Evolutionary conservation across 2,113 vertebrate genomes (phyloP).

Genomic region (Redunca redunca): DNA sequence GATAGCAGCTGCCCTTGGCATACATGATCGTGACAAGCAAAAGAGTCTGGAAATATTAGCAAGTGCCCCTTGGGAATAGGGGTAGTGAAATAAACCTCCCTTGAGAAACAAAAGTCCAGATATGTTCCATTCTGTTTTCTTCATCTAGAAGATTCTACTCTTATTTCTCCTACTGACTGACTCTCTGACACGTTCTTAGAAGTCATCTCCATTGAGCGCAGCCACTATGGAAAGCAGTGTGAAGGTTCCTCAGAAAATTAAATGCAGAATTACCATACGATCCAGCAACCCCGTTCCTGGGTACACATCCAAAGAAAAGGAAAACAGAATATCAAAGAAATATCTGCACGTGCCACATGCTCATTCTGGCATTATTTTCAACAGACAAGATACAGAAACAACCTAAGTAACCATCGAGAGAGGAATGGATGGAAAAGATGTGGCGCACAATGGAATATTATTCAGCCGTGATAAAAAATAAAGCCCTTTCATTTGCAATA

Average conservation of each 20-base stretch:
- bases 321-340: not conserved
- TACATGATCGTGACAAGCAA: not conserved
- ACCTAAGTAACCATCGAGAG: fast-evolving
- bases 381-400: not conserved
- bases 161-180: not conserved
- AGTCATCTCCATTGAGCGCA: not conserved
- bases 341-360: not conserved
- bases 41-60: not conserved
- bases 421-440: not conserved
- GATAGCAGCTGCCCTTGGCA: not conserved
- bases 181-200: not conserved
- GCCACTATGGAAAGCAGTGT: not conserved
- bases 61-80: fast-evolving
- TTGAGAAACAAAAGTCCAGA: not conserved
- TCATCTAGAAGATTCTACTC: not conserved
- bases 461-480: not conserved
- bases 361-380: not conserved
- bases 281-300: not conserved
- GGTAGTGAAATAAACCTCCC: not conserved
- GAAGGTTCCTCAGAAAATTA: not conserved
- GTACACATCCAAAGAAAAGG: not conserved
- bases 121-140: not conserved
- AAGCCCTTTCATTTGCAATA: not conserved
- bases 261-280: not conserved
- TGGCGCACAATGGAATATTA: not conserved